Conservation (phyloP, 92 coral and sea anemone species). For the Pocillopora meandrina region DNA sequence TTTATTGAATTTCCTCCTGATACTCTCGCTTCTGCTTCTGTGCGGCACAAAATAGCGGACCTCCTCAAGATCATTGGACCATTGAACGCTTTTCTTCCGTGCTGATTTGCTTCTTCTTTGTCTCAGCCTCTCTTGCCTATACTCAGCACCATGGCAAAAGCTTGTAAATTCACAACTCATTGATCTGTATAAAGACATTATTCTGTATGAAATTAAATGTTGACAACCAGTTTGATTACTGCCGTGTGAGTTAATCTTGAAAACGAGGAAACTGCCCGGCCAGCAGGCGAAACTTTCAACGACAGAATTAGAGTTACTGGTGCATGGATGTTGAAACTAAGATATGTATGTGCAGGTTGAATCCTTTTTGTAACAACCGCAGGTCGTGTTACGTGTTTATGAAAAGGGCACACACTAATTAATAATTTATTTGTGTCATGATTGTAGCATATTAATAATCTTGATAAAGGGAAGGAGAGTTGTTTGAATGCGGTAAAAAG, state of each 20-base stretch:
- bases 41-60: conserved; percentile 77
- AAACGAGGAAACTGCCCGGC: neutral
- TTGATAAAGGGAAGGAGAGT: neutral
- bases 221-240: neutral
- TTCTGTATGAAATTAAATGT: neutral
- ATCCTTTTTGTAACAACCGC: neutral
- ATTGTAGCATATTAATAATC: neutral
- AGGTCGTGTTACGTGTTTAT: neutral
- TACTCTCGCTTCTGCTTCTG: conserved; percentile 61
- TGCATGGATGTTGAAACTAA: neutral
- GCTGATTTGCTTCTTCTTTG: conserved; percentile 61
- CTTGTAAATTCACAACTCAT: conserved; percentile 69
- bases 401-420: conserved; percentile 13
- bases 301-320: neutral
- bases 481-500: neutral
- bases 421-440: conserved; percentile 18
- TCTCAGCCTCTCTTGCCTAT: neutral
- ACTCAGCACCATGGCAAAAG: conserved; percentile 27
- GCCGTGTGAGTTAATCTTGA: neutral
- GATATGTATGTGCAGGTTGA: neutral
- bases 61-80: conserved; percentile 78
- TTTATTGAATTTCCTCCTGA: conserved; percentile 68
- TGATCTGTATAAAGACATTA: conserved; percentile 54
- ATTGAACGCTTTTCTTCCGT: conserved; percentile 80
- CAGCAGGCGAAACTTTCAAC: neutral